Percentiles rank a stretch among this genome's conserved stretches.
Conservation (phyloP, 2,888 invertebrate species). For the Drosophila borborema region DNA sequence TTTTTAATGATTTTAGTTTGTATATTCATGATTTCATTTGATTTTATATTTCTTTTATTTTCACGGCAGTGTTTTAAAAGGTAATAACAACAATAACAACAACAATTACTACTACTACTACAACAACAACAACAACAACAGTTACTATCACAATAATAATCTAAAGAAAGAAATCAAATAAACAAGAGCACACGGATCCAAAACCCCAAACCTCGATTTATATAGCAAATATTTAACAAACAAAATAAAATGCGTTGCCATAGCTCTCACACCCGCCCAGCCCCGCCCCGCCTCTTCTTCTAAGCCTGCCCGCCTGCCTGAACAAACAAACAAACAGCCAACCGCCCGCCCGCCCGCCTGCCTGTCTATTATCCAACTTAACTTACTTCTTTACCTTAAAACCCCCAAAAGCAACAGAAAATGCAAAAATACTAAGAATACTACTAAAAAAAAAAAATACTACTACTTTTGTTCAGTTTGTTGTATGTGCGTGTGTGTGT, state of each 20-base stretch:
- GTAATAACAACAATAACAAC: constrained; percentile 55
- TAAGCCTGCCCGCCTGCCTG: constrained; percentile 24
- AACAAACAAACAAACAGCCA: constrained; percentile 10
- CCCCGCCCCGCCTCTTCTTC: neutral
- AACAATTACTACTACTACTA: constrained; percentile 15
- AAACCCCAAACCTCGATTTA: constrained; percentile 21
- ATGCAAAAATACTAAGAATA: constrained; percentile 21
- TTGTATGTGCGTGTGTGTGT: constrained; percentile 52
- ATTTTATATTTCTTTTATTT: constrained; percentile 35
- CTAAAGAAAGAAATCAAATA: constrained; percentile 9
- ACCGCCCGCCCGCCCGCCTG: constrained; percentile 12
- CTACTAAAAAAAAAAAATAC: constrained; percentile 16
- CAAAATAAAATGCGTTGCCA: constrained; percentile 25
- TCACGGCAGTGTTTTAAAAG: constrained; percentile 55
- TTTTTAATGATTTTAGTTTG: constrained; percentile 24
- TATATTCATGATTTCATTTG: constrained; percentile 18
- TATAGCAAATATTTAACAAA: constrained; percentile 16
- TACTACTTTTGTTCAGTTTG: constrained; percentile 62
- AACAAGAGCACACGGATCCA: constrained; percentile 39
- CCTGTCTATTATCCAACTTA: constrained; percentile 44
- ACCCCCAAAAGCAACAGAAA: constrained; percentile 18
- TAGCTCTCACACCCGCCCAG: constrained; percentile 8
- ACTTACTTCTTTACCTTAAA: constrained; percentile 35
- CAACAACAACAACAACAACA: constrained; percentile 30
- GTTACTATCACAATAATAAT: constrained; percentile 30